These are phyloP conservation scores for Octomys mimax DNA, from an alignment of 2,797 vertebrate species.

Conservation along the genomic window DNA sequence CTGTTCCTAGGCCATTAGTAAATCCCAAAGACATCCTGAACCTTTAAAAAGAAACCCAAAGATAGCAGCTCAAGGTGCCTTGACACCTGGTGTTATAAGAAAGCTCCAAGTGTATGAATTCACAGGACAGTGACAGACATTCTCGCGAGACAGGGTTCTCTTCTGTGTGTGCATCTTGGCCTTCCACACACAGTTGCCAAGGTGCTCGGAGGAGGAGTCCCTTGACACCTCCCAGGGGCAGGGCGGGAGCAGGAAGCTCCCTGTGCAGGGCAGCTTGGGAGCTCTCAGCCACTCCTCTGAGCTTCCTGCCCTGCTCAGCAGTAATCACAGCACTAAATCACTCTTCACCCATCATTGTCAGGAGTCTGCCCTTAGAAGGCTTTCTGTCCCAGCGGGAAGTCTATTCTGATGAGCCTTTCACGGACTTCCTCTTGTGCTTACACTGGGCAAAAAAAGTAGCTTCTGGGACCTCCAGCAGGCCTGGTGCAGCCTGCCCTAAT, in stretches of 20 bases:
- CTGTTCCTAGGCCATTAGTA: neutral
- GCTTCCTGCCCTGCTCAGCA: neutral
- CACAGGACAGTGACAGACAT: slow-evolving; percentile 4
- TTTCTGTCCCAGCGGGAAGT: slow-evolving; percentile 70
- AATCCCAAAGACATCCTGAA: neutral
- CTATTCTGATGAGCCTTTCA: slow-evolving; percentile 69
- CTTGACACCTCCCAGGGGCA: neutral
- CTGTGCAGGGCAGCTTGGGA: neutral
- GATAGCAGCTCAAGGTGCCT: neutral
- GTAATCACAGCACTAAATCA: slow-evolving; percentile 61
- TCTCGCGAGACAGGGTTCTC: neutral
- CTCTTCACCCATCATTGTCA: slow-evolving; percentile 52
- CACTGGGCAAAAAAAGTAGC: slow-evolving; percentile 71
- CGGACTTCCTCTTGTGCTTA: slow-evolving; percentile 56
- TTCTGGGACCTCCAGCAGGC: slow-evolving; percentile 72
- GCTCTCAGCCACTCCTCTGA: slow-evolving; percentile 44
- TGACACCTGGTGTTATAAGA: neutral
- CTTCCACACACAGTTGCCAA: slow-evolving; percentile 33
- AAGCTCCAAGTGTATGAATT: neutral
- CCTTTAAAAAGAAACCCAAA: neutral
- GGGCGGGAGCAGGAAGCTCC: neutral
- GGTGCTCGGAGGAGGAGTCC: slow-evolving; percentile 7
- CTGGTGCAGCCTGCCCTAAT: slow-evolving; percentile 73
- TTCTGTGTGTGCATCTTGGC: neutral
- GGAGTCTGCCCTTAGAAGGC: slow-evolving; percentile 49